Evolutionary conservation across 1,140 invertebrate genomes (phyloP), one percentile per base, ranked within the genome.

Genomic region (Conopomorpha cramerella): DNA sequence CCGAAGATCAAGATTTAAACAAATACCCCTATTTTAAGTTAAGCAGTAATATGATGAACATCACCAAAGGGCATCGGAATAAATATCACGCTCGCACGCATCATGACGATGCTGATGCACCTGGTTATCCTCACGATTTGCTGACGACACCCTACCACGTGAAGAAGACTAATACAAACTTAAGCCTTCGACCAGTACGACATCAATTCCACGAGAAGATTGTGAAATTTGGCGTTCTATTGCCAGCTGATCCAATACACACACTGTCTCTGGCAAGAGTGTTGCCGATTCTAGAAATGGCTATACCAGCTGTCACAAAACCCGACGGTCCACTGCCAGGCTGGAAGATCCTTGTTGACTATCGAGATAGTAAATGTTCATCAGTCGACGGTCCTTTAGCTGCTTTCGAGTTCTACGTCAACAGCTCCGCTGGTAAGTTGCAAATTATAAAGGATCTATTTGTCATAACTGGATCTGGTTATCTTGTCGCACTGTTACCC

Each of bases 301-400:
- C 88, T 2, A 82, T 91, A 11, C 64, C 72, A 25, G 76, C 81
- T 8, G 81, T 89, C 7, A 82, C 82, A 4, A 78, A 79, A 3
- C 42, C 74, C 11, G 72, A 67, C 17, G 85, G 84, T 2, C 78
- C 83, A 0, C 66, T 90, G 1, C 83, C 84, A 1, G 83, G 82
- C 8, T 87, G 85, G 80, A 80, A 79, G 31, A 85, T 92, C 27
- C 67, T 81, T 14, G 81, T 91, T 1, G 79, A 85, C 23, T 83
- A 86, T 38, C 77, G 87, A 28, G 89, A 93, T 51, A 89, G 90
- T 0, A 78, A 82, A n/a, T 92, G 90, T 57, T 91, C 90, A 2
- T 91, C 89, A 2, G 86, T 85, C 1, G 81, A 84, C 30, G 91
- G 90, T 1, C 87, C 90, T 0, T 68, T 92, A 3, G 88, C 86